These are phyloP conservation scores for Myiothlypis chrysogaster DNA, from an alignment of 2,797 vertebrate genomes.

Conservation along the genomic window DNA sequence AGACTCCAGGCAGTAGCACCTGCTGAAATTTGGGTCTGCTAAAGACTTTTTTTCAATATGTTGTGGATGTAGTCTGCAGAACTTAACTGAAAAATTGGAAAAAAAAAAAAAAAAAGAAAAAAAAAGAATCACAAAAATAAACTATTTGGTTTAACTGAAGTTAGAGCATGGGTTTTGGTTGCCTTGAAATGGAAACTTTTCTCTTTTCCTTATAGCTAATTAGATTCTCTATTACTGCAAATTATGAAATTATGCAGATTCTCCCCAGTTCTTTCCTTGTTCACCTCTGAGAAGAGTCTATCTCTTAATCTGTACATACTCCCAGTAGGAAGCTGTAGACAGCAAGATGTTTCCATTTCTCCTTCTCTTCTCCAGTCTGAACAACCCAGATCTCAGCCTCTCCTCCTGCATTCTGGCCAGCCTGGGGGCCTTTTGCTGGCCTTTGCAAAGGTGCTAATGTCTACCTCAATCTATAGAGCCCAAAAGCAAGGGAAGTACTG, in stretches of 20 bases:
- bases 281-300: neutral
- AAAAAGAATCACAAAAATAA: neutral
- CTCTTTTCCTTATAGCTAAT: neutral
- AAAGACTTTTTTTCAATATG: neutral
- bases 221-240: neutral
- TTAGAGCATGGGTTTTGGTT: neutral
- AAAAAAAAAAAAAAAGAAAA: neutral
- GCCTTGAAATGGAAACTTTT: neutral
- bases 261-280: neutral
- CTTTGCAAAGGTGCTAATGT: neutral
- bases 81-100: neutral
- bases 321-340: neutral
- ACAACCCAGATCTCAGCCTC: neutral
- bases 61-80: neutral
- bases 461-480: neutral
- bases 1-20: neutral
- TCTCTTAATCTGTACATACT: neutral
- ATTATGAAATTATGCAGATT: neutral
- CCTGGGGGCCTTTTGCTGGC: neutral
- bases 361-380: neutral
- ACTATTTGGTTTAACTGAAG: neutral
- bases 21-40: neutral
- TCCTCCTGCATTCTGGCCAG: neutral
- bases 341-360: neutral
- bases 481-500: neutral